Evolutionary conservation across 2,888 invertebrate genomes (phyloP), one percentile per base, ranked within the genome.

Genomic region (Cataglyphis altisquamis): DNA sequence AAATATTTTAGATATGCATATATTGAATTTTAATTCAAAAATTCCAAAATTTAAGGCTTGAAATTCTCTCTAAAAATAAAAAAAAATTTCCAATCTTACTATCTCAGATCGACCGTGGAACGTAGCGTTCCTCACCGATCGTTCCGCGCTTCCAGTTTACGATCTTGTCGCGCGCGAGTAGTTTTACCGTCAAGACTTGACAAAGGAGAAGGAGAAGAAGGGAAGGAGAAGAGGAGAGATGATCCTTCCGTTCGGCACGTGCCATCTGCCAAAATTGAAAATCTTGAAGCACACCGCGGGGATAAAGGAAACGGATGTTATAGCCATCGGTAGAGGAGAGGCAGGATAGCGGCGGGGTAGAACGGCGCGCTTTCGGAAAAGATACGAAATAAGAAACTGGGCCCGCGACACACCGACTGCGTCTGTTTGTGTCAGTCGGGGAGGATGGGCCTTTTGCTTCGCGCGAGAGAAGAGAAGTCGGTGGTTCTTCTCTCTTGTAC

Each of bases 401-500:
- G 74, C 57, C 85, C 81, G 88, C 66, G 80, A 75, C 63, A 80
- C 81, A 60, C 52, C 80, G 82, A 88, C 87, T 86, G 90, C 87
- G 90, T 70, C 84, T 85, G 85, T 87, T 84, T 83, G 89, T 85
- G 83, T 74, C 75, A 88, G 89, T 72, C 82, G 63, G 82, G 82
- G 89, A 87, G 84, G 90, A 88, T 88, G 86, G 70, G 87, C 85
- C 89, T 87, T 86, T 85, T 88, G 85, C 72, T 77, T 83, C 48
- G 18, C 48, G 48, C 48, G 48, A 48, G 48, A 87, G 57, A 29
- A 64, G 78, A 78, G 78, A 78, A 78, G 89, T 91, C 90, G 90
- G 90, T 90, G 90, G 90, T 90, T 90, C 89, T 90, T 90, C 89
- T 91, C 87, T 90, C 86, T 90, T 89, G 87, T 91, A 81, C 84